Evolutionary conservation across 2,888 invertebrate species (phyloP).

Genomic region (Ectobius pallidus): DNA sequence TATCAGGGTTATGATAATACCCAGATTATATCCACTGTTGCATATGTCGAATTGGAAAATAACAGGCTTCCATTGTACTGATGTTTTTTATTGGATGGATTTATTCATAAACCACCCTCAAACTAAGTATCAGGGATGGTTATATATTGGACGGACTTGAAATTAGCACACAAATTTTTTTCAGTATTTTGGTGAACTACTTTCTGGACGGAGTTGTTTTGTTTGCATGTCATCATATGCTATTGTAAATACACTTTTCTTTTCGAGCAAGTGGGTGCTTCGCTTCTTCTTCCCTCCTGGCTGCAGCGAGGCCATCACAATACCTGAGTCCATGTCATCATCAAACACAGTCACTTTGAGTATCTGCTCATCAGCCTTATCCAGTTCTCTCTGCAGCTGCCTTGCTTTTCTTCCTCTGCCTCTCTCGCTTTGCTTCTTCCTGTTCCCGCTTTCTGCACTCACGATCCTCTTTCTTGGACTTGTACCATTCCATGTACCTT

Average conservation of each 20-base stretch:
- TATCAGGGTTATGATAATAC: too few relatives aligned
- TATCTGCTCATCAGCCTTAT: slow-evolving; percentile 30
- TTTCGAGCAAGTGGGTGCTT: slow-evolving; percentile 65
- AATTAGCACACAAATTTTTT: slow-evolving; percentile 8
- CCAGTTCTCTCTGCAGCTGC: slow-evolving; percentile 46
- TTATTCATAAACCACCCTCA: too few relatives aligned
- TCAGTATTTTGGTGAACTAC: slow-evolving; percentile 70
- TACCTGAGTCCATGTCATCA: slow-evolving; percentile 78
- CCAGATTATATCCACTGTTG: background rate
- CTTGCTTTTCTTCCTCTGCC: slow-evolving; percentile 40
- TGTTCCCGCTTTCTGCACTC: slow-evolving; percentile 56
- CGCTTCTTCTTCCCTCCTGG: slow-evolving; percentile 45
- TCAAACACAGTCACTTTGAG: slow-evolving; percentile 53
- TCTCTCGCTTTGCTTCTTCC: slow-evolving; percentile 49
- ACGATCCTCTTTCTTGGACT: slow-evolving; percentile 62
- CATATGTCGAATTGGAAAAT: background rate
- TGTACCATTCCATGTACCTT: slow-evolving; percentile 82
- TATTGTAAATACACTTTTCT: slow-evolving; percentile 92
- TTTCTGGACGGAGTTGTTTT: slow-evolving; percentile 79
- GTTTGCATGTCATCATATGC: slow-evolving; percentile 91
- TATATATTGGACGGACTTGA: background rate
- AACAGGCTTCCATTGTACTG: too few relatives aligned
- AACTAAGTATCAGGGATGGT: too few relatives aligned
- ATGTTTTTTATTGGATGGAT: too few relatives aligned
- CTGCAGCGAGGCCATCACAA: slow-evolving; percentile 68